Evolutionary conservation across 2,113 vertebrate genomes (phyloP), one percentile per base, ranked within the genome.

Genomic region (Gasterosteus aculeatus): DNA sequence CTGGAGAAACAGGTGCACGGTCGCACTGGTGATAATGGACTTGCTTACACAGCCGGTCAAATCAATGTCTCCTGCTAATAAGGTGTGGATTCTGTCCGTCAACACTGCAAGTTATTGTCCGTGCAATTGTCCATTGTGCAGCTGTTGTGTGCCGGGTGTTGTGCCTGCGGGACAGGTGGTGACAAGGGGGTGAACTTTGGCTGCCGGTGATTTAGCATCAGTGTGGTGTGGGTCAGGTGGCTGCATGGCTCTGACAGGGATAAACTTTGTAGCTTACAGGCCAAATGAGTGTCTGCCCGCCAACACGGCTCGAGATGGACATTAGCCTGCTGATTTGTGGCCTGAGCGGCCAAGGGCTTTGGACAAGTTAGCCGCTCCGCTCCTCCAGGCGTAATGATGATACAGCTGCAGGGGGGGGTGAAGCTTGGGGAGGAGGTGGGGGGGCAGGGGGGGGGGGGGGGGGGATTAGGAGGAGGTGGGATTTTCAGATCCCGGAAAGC

Each of bases 291-390:
- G 86, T 80, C 88, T 88, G 88, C 74, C 82, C 56, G 60, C 22
- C 90, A 89, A 91, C 89, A 88, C 65, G 86, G 85, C 80, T 74
- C 78, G 84, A 90, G 91, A 92, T 89, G 90, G 88, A 92, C 90
- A 90, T 92, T 89, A 92, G 87, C 86, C 86, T 86, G 86, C 82
- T 92, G 89, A 92, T 91, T 91, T 92, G 89, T 88, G 91, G 89
- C 82, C 89, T 54, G 85, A 87, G 87, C 67, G 82, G 85, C 88
- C 90, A 90, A 26, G 80, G 82, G 81, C 70, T 81, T 78, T 81
- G 86, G 86, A 90, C 86, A 68, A 88, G 86, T 83, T 86, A 79
- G 86, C 80, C 62, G 47, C 74, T 85, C 80, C 74, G 84, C 80
- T 29, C 67, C 77, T 77, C 64, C 31, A 78, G 86, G 39, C 82